phyloP scores from a whole-genome alignment of 1,140 invertebrate species.

The Zophobas morio region DNA sequence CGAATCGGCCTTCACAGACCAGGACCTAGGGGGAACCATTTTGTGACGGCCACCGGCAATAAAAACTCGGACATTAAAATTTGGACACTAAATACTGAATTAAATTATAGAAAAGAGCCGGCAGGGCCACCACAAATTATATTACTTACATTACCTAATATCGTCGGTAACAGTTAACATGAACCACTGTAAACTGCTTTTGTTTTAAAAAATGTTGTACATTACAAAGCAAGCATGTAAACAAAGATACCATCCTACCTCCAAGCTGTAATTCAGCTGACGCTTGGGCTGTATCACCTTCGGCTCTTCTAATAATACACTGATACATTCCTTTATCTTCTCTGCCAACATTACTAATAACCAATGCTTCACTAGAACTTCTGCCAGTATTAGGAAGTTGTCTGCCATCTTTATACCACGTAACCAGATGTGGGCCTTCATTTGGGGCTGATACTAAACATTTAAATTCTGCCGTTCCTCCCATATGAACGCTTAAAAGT shows the following conservation, averaged over 20 bases:
- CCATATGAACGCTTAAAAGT: constrained; percentile 82
- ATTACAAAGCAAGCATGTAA: too few relatives aligned
- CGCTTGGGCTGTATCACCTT: constrained; percentile 85
- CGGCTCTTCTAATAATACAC: constrained; percentile 82
- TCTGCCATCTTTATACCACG: constrained; percentile 80
- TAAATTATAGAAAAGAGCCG: too few relatives aligned
- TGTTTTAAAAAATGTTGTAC: too few relatives aligned
- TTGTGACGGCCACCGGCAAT: too few relatives aligned
- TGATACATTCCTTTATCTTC: constrained; percentile 91
- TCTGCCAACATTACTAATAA: constrained; percentile 78
- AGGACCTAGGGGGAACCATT: too few relatives aligned
- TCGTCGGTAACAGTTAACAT: too few relatives aligned
- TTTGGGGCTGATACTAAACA: constrained; percentile 70
- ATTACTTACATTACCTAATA: too few relatives aligned
- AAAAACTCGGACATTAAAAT: too few relatives aligned
- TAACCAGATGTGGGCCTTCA: constrained; percentile 70
- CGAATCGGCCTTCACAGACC: too few relatives aligned
- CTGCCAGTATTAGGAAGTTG: constrained; percentile 78
- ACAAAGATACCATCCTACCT: constrained; percentile 71
- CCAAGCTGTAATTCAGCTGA: constrained; percentile 85
- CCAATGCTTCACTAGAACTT: constrained; percentile 75
- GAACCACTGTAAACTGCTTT: too few relatives aligned
- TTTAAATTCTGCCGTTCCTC: constrained; percentile 82
- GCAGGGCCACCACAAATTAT: too few relatives aligned
- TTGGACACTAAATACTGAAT: too few relatives aligned